Base-by-base conservation (phyloP, 1,140 invertebrate genomes). In the Ceratitis capitata region DNA sequence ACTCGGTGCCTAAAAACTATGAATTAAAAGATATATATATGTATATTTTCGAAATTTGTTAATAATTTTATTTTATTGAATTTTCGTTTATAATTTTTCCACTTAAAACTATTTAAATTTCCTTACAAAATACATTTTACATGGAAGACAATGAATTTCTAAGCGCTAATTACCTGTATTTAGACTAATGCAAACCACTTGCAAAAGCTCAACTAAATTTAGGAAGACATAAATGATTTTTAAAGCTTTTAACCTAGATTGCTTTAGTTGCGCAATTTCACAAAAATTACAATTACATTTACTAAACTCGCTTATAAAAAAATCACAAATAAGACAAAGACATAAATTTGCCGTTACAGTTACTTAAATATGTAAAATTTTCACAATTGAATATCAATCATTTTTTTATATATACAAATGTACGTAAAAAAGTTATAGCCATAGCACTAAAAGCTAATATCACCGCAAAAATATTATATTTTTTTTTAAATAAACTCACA, bases 401-500 rank as follows among this genome's bases (percentile, higher is more conserved):
- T 32, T 69, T 86, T 86, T 69, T 86, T 86, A 84, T 32, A 10
- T 10, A 84, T 45, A 82, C 51, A 83, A 53, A 47, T 78, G 61
- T 49, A 78, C 64, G 32, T 51, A 14, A 26, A 83, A 83, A 83
- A 56, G 29, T 74, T 87, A 56, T 78, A 78, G 69, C 9, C 69
- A 45, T 47, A 39, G 39, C 39, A 78, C 39, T 89, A 90, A 87
- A 90, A 86, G 78, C 89, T 91, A 91, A 91, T 91, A 91, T 91
- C 89, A 91, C 89, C 88, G 86, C 87, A 92, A 93, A 92, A 93
- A 14, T 47, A n/a, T n/a, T n/a, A 14, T 45, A 42, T 85, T 23
- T 19, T 51, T 29, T 23, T 12, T 6, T 32, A 47, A 85, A 69
- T 26, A 19, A 78, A 78, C 12, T 45, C 16, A 42, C 16, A 3